phyloP scores from a whole-genome alignment of 2,797 vertebrate genomes.

The Tympanoctomys barrerae region DNA sequence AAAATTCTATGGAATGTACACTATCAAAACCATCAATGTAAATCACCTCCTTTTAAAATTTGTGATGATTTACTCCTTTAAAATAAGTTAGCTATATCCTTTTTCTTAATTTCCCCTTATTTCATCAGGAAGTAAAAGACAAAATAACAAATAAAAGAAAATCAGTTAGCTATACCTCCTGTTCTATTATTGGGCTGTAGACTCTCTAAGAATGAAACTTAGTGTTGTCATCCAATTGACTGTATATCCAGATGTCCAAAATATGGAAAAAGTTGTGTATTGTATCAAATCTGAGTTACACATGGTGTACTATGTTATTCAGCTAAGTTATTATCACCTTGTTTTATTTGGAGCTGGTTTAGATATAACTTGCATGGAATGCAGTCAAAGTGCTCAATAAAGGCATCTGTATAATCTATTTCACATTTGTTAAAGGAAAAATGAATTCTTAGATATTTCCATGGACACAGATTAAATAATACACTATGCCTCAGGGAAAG shows the following conservation, averaged over 20 bases:
- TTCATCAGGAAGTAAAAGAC: too few relatives aligned
- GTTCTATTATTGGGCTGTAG: neutral
- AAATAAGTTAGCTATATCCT: neutral
- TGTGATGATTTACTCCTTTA: neutral
- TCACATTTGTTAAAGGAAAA: slow-evolving; percentile 37
- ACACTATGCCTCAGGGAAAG: neutral
- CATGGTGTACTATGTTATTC: neutral
- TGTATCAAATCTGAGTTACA: neutral
- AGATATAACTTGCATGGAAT: neutral
- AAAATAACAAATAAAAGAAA: neutral
- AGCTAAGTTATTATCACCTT: neutral
- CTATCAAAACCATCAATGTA: neutral
- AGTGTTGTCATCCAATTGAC: neutral
- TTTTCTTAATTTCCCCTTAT: too few relatives aligned
- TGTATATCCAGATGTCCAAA: neutral
- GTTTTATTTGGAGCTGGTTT: neutral
- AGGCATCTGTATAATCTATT: neutral
- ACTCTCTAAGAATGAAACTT: neutral
- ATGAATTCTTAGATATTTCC: slow-evolving; percentile 39
- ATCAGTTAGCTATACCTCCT: neutral
- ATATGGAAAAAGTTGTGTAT: neutral
- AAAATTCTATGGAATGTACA: neutral
- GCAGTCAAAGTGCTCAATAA: neutral
- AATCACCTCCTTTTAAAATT: neutral
- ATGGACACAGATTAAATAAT: slow-evolving; percentile 26